Evolutionary conservation across 2,888 invertebrate genomes (phyloP), one percentile per base, ranked within the genome.

Genomic region (Zaprionus lineosus): DNA sequence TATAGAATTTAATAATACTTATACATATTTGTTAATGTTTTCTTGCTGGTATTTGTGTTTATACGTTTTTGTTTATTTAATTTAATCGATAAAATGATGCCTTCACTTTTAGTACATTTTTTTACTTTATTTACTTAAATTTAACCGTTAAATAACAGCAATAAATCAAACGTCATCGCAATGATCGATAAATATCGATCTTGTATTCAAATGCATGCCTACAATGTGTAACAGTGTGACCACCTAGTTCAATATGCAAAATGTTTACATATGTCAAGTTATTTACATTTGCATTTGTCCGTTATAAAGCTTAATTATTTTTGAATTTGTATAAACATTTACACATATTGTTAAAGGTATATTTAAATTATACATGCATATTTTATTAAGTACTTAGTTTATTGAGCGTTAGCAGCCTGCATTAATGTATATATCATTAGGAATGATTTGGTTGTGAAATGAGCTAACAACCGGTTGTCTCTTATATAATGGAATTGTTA

Each of bases 141-240:
- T 21, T 21, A 8, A 2, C 11, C 18, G 9, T 24, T 34, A 28
- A 39, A 39, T 36, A n/a, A n/a, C n/a, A 37, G 29, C 28, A 6
- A 19, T 5, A 53, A 36, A 28, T 15, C 7, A 8, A 16, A 28
- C 28, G 3, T n/a, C 48, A 65, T 53, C 29, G 28, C 8, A 34
- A 2, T 14, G 29, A 70, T 70, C 67, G 65, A 64, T 40, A n/a
- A 8, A n/a, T 70, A 71, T 57, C 57, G 51, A 24, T 15, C 18
- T 19, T 21, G 6, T 34, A 18, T 15, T 9, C 31, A 37, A 3
- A n/a, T n/a, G n/a, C 24, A 11, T 8, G 37, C 8, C 12, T n/a
- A 24, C 2, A 24, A 2, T 26, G n/a, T 7, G 15, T 7, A 4
- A 8, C 11, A 44, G 51, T 48, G 67, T 53, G 57, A 36, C 48